Evolutionary conservation across 2,888 invertebrate species (phyloP).

Genomic region (Miltochrista miniata): DNA sequence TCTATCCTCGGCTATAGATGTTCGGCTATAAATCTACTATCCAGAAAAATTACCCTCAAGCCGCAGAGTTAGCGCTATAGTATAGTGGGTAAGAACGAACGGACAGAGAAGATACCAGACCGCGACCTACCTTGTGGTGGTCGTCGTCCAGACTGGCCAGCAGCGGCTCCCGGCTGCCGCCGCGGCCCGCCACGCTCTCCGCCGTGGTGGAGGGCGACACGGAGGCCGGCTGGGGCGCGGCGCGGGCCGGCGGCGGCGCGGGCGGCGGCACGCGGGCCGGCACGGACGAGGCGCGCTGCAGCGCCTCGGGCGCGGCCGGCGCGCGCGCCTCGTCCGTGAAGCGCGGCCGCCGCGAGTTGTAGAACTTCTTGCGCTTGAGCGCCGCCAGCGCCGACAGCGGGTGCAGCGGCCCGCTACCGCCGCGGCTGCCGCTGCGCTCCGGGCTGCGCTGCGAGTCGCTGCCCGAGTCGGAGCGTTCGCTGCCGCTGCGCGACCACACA

Average conservation of each 20-base stretch:
- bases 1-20: too few species aligned
- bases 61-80: too few species aligned
- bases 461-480: conserved; percentile 88
- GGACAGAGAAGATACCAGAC: conserved; percentile 2
- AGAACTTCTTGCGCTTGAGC: conserved; percentile 91
- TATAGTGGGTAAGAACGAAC: too few species aligned
- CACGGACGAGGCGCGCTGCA: conserved; percentile 59
- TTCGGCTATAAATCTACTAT: too few species aligned
- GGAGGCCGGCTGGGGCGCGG: conserved; percentile 48
- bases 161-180: conserved; percentile 85
- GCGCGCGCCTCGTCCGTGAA: conserved; percentile 62
- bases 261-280: conserved; percentile 41
- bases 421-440: conserved; percentile 46
- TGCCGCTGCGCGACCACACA: conserved; percentile 41
- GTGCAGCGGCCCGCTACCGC: conserved; percentile 55
- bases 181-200: conserved; percentile 49
- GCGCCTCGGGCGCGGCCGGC: conserved; percentile 43
- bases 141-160: conserved; percentile 83
- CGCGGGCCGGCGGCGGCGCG: conserved; percentile 64
- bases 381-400: conserved; percentile 87
- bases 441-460: conserved; percentile 88
- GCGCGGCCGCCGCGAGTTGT: conserved; percentile 86
- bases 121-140: conserved; percentile 61
- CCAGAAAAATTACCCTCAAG: too few species aligned
- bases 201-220: conserved; percentile 42